Conservation (phyloP, 2,888 invertebrate genomes). For the Cheilosia impressa region DNA sequence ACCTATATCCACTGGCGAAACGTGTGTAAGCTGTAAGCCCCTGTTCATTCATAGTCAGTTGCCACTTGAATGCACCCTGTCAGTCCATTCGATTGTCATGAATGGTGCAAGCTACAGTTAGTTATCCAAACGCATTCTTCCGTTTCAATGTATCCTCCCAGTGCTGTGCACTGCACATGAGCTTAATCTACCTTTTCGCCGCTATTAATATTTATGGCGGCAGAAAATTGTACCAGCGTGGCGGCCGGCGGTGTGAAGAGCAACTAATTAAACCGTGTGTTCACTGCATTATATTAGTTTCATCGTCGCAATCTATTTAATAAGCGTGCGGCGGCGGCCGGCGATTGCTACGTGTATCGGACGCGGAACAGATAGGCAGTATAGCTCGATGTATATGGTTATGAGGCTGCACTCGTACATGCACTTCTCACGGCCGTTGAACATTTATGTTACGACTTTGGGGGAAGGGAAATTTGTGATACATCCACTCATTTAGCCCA, state of each 20-base stretch:
- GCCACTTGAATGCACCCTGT: slow-evolving; percentile 47
- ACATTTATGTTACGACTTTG: slow-evolving; percentile 59
- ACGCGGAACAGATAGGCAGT: slow-evolving; percentile 35
- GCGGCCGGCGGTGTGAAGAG: slow-evolving; percentile 49
- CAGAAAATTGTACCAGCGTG: slow-evolving; percentile 51
- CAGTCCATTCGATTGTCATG: slow-evolving; percentile 46
- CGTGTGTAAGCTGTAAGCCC: slow-evolving; percentile 16
- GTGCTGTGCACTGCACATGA: slow-evolving; percentile 7
- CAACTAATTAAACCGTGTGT: slow-evolving; percentile 54
- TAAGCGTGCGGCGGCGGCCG: slow-evolving; percentile 5
- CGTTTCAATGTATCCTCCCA: slow-evolving; percentile 54
- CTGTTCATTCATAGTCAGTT: slow-evolving; percentile 59
- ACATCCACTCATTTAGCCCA: background rate
- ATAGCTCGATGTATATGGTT: slow-evolving; percentile 3
- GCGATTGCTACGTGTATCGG: slow-evolving; percentile 19
- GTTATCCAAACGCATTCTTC: slow-evolving; percentile 66
- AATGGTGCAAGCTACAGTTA: slow-evolving; percentile 54
- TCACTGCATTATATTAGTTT: slow-evolving; percentile 46
- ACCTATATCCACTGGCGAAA: slow-evolving; percentile 5
- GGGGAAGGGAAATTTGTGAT: slow-evolving; percentile 13
- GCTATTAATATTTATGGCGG: slow-evolving; percentile 31
- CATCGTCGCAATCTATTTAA: slow-evolving; percentile 57
- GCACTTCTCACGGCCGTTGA: slow-evolving; percentile 52
- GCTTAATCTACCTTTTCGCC: slow-evolving; percentile 50
- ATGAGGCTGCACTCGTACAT: background rate